These are phyloP conservation scores for Paragorgia papillata DNA, from an alignment of 92 coral and sea anemone genomes.

Conservation along the genomic window DNA sequence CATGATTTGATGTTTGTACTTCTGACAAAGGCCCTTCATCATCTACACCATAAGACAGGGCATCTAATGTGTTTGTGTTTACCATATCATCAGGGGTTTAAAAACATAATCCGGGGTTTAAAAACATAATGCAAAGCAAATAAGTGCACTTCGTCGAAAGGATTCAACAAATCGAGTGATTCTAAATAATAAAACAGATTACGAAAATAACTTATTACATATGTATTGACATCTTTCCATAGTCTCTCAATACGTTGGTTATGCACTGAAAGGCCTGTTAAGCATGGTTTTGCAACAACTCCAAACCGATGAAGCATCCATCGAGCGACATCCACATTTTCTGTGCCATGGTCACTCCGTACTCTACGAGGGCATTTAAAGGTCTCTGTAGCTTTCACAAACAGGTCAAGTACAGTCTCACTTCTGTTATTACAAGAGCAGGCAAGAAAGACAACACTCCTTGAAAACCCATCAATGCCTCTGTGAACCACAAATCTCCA, in stretches of 20 bases:
- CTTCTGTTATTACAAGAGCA: slow-evolving; percentile 61
- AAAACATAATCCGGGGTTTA: slow-evolving; percentile 41
- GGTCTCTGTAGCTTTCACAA: slow-evolving; percentile 42
- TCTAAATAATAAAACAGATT: slow-evolving; percentile 35
- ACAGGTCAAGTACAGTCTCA: slow-evolving; percentile 54
- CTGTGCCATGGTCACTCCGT: slow-evolving; percentile 59
- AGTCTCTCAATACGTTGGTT: slow-evolving; percentile 49
- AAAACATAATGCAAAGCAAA: slow-evolving; percentile 55
- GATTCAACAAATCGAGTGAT: slow-evolving; percentile 34
- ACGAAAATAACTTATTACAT: slow-evolving; percentile 37
- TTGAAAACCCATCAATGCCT: slow-evolving; percentile 61
- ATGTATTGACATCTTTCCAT: slow-evolving; percentile 41
- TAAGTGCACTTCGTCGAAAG: slow-evolving; percentile 52
- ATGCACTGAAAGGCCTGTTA: slow-evolving; percentile 8
- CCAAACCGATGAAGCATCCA: slow-evolving; percentile 59
- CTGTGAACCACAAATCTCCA: slow-evolving; percentile 58
- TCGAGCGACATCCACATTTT: slow-evolving; percentile 56
- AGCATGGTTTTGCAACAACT: slow-evolving; percentile 47
- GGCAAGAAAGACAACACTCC: slow-evolving; percentile 49
- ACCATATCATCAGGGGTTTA: slow-evolving; percentile 44
- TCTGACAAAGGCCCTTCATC: slow-evolving; percentile 59
- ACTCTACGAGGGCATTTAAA: slow-evolving; percentile 67
- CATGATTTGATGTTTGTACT: slow-evolving; percentile 58
- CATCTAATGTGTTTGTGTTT: slow-evolving; percentile 37
- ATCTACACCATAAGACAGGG: slow-evolving; percentile 57